Evolutionary conservation across 2,888 invertebrate genomes (phyloP).

Genomic region (Acrocyrtus sp.): DNA sequence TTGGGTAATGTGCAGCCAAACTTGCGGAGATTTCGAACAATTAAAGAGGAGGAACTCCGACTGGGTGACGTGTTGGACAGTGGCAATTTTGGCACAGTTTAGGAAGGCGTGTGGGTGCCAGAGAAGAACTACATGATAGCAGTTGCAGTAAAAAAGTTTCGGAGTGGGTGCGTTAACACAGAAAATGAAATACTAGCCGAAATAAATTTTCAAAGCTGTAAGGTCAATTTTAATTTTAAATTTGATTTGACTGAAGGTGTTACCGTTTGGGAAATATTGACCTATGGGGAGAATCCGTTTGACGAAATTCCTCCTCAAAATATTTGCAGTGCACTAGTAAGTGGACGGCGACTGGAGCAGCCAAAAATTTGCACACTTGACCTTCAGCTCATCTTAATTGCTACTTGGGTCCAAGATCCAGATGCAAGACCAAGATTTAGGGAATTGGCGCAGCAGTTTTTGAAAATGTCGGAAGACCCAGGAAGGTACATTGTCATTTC

Average conservation of each 20-base stretch:
- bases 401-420: slow-evolving; percentile 98
- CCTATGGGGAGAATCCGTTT: slow-evolving; percentile 94
- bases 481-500: slow-evolving; percentile 93
- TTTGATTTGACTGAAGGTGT: too few species aligned
- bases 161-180: slow-evolving; percentile 77
- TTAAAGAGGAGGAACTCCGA: slow-evolving; percentile 92
- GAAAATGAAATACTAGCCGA: too few species aligned
- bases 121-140: slow-evolving; percentile 95
- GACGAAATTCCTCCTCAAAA: slow-evolving; percentile 91
- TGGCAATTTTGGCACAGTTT: slow-evolving; percentile 97
- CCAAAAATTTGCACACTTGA: slow-evolving; percentile 95
- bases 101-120: slow-evolving; percentile 95
- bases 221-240: too few species aligned
- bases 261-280: slow-evolving; percentile 97
- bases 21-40: slow-evolving; percentile 88
- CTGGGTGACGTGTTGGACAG: slow-evolving; percentile 92
- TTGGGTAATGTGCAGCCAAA: too few species aligned
- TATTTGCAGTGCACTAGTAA: slow-evolving; percentile 92
- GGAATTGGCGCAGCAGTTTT: slow-evolving; percentile 91
- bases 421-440: slow-evolving; percentile 94
- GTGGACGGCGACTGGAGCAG: slow-evolving; percentile 92
- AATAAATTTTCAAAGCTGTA: too few species aligned
- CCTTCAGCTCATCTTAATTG: slow-evolving; percentile 95
- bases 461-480: slow-evolving; percentile 95
- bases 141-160: slow-evolving; percentile 97